Evolutionary conservation across 2,888 invertebrate species (phyloP).

Genomic region (Parapristionchus giblindavisi): DNA sequence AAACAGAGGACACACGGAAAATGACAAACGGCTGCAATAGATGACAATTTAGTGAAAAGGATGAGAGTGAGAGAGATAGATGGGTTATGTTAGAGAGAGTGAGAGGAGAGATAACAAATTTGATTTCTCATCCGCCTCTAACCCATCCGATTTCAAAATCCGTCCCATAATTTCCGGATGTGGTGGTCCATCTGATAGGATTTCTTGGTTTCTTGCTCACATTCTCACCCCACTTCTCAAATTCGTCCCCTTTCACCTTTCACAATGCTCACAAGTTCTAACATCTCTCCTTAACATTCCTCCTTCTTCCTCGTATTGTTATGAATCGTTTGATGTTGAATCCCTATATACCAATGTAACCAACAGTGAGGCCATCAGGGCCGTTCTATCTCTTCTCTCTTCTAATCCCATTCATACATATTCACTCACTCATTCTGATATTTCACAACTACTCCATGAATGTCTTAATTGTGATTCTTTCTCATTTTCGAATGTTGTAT

Average conservation of each 20-base stretch:
- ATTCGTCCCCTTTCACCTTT: constrained; percentile 2
- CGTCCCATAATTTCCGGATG: constrained; percentile 26
- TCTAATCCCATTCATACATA: too few relatives aligned
- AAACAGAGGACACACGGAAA: too few relatives aligned
- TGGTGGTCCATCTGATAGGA: constrained; percentile 22
- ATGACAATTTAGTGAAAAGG: too few relatives aligned
- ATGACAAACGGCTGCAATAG: too few relatives aligned
- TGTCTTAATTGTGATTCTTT: constrained; percentile 22
- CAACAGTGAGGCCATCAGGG: constrained; percentile 13
- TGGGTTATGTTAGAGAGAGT: too few relatives aligned
- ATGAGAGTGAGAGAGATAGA: too few relatives aligned
- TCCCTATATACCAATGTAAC: constrained; percentile 26
- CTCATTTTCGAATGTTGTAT: neutral
- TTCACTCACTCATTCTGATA: neutral
- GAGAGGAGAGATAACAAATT: too few relatives aligned
- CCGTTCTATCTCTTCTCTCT: neutral
- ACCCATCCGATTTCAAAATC: neutral
- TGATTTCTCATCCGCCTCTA: too few relatives aligned
- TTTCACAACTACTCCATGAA: neutral
- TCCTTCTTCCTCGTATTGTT: neutral
- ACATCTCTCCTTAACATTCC: neutral
- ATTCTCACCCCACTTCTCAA: neutral
- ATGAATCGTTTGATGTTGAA: constrained; percentile 6
- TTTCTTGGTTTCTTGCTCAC: constrained; percentile 21
- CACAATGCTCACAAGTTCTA: neutral